Evolutionary conservation across 2,888 invertebrate species (phyloP), one percentile per base, ranked within the genome.

Genomic region (Isoperla grammatica): DNA sequence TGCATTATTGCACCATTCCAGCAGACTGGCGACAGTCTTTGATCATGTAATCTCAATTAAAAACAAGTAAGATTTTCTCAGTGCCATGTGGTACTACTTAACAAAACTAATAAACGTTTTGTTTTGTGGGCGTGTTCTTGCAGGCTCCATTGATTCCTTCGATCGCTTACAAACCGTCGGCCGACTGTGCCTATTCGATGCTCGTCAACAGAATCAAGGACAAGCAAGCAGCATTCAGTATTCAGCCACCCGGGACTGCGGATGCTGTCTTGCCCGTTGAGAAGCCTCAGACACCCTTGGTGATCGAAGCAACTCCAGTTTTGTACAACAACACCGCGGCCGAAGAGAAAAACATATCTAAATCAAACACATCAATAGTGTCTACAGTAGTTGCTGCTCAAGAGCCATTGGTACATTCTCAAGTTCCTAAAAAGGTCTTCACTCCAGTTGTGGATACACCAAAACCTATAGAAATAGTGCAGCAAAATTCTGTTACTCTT

Each of bases 161-260:
- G 59, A 85, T 88, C 66, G 82, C 82, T 67, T 91, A 90, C 76
- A 88, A 87, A 70, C 90, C 90, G 11, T 88, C 89, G 2, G 87
- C 88, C 0, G 88, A 91, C 78, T 92, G 92, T 74, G 85, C 91
- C 61, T 95, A 94, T 74, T 89, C 90, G 8, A 86, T 91, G 80
- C 78, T 95, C 65, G 89, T 94, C 46, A 90, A 87, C 68, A 88
- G 90, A 74, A 90, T 95, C 69, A 87, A 89, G 62, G 90, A 88
- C 35, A 81, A 81, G 65, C 76, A 69, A 23, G 60, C 40, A 1
- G 56, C 55, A 2, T 56, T 64, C 22, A 56, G 48, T 35, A 23
- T 45, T 13, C 56, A 50, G n/a, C 23, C 58, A 29, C 45, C 59
- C 9, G 48, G 53, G 9, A 58, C 50, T 4, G 13, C 59, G 9